phyloP scores from a whole-genome alignment of 2,113 vertebrate species.

The Chionis minor region DNA sequence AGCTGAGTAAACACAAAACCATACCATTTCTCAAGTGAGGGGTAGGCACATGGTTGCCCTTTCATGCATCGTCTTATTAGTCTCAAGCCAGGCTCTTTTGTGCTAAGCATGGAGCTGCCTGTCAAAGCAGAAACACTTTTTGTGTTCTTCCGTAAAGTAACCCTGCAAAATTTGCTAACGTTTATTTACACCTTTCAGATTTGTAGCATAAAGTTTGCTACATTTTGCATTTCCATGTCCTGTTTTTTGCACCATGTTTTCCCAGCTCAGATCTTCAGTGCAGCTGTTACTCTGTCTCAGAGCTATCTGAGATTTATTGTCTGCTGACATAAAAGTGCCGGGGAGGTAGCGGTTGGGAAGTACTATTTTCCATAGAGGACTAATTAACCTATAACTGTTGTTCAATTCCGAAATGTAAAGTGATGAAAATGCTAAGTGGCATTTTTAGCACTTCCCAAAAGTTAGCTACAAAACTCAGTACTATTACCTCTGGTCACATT shows the following conservation, averaged over 20 bases:
- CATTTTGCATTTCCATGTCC: not conserved
- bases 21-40: not conserved
- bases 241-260: not conserved
- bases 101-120: not conserved
- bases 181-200: not conserved
- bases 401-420: not conserved
- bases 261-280: not conserved
- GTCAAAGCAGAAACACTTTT: not conserved
- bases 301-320: not conserved
- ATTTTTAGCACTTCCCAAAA: not conserved
- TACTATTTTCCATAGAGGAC: not conserved
- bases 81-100: not conserved
- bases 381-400: not conserved
- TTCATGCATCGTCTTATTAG: accelerated
- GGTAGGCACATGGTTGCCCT: not conserved
- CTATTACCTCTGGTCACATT: not conserved
- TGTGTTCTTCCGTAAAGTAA: not conserved
- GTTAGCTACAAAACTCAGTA: not conserved
- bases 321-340: not conserved
- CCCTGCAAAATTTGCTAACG: not conserved
- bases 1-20: not conserved
- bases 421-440: not conserved
- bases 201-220: not conserved
- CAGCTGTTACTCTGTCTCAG: not conserved
- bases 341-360: not conserved